Conservation (phyloP, 2,113 vertebrate species). For the Apaloderma vittatum region DNA sequence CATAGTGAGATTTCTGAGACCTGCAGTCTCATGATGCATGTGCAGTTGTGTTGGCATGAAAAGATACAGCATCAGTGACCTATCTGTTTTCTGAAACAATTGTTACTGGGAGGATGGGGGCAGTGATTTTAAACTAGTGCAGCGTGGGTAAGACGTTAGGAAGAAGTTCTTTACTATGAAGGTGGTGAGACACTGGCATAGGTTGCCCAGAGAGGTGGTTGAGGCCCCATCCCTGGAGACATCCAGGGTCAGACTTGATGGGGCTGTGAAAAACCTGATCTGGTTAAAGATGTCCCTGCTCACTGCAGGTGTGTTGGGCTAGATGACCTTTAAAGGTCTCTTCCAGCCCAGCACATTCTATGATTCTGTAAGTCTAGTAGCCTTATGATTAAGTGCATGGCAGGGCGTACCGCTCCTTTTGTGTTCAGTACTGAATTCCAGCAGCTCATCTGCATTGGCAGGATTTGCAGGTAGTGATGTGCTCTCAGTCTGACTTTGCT, state of each 20-base stretch:
- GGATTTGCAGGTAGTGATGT: not conserved
- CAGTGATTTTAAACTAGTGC: too few relatives aligned
- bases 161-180: too few relatives aligned
- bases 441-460: not conserved
- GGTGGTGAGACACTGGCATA: too few relatives aligned
- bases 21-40: rapidly evolving
- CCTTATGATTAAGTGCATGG: not conserved
- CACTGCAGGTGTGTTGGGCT: too few relatives aligned
- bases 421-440: not conserved
- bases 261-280: too few relatives aligned
- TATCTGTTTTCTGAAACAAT: not conserved
- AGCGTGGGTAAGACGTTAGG: too few relatives aligned
- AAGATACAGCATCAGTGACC: not conserved
- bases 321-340: too few relatives aligned
- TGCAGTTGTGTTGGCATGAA: not conserved
- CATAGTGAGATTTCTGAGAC: rapidly evolving
- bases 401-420: not conserved
- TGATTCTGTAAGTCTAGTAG: not conserved
- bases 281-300: too few relatives aligned
- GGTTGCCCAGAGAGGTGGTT: too few relatives aligned
- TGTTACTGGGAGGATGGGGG: not conserved
- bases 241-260: too few relatives aligned
- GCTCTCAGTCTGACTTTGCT: not conserved
- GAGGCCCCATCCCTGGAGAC: too few relatives aligned
- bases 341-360: too few relatives aligned